Percentiles rank a stretch among this genome's conserved stretches.
Evolutionary conservation across 2,888 invertebrate species (phyloP).

Genomic region (Autographa pulchrina): DNA sequence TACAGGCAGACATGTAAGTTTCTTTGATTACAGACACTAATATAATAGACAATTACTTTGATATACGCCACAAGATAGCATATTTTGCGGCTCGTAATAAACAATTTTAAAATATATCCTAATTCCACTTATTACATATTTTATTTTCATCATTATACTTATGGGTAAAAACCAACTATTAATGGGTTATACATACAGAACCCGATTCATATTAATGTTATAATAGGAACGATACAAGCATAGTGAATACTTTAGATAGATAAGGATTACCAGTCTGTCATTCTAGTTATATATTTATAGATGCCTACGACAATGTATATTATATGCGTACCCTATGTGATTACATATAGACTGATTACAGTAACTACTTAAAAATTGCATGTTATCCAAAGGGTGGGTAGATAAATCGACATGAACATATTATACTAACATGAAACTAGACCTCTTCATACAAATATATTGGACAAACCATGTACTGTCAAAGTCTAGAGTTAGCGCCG

Average conservation of each 20-base stretch:
- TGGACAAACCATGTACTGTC: not conserved
- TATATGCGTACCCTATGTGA: not conserved
- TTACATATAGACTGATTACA: not conserved
- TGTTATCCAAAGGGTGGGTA: not conserved
- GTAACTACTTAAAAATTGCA: not conserved
- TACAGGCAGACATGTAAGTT: not conserved
- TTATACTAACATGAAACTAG: not conserved
- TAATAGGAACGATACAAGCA: constrained; percentile 52
- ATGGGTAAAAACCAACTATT: constrained; percentile 26
- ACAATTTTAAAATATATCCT: constrained; percentile 7
- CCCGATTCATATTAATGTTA: constrained; percentile 26
- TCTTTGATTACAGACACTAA: not conserved
- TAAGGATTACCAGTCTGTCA: constrained; percentile 53
- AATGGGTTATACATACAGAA: constrained; percentile 39
- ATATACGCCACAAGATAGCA: not conserved
- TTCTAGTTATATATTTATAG: constrained; percentile 42
- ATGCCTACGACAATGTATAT: constrained; percentile 31
- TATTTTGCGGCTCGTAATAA: not conserved
- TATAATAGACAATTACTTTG: not conserved
- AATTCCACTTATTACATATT: constrained; percentile 4
- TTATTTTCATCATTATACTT: not conserved
- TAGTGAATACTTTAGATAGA: constrained; percentile 46
- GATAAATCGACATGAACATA: not conserved
- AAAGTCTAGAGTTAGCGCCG: not conserved
- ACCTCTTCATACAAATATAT: not conserved